Conservation (phyloP, 2,113 vertebrate species). For the Gambusia affinis region DNA sequence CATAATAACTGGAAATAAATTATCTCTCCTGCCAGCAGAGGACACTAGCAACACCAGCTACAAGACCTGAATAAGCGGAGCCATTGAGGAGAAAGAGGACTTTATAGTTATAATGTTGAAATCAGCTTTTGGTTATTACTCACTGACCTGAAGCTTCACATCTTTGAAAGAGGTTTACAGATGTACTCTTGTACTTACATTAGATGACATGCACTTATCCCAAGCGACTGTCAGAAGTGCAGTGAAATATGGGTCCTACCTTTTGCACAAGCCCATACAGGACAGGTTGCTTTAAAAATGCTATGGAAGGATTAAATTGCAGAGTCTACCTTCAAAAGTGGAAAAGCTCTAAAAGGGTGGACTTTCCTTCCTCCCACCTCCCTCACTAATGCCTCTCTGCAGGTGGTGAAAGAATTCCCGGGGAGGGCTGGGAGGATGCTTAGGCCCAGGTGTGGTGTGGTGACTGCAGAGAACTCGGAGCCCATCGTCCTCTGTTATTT, state of each 20-base stretch:
- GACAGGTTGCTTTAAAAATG: conserved; percentile 43
- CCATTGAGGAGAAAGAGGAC: not conserved
- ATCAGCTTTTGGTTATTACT: not conserved
- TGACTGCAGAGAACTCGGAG: conserved; percentile 42
- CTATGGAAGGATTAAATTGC: conserved; percentile 47
- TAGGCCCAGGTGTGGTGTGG: conserved; percentile 73
- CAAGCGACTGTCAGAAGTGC: not conserved
- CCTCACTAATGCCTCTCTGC: conserved; percentile 41
- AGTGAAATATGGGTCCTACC: conserved; percentile 32
- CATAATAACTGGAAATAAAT: not conserved
- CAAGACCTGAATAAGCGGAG: conserved; percentile 10
- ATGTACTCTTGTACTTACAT: not conserved
- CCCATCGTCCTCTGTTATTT: conserved; percentile 66
- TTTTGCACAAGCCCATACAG: conserved; percentile 48
- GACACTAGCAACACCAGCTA: conserved; percentile 36
- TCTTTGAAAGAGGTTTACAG: not conserved
- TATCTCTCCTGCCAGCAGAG: conserved; percentile 58
- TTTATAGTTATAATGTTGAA: not conserved
- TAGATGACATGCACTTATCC: not conserved
- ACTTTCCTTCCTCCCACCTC: conserved; percentile 11
- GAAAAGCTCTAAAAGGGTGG: conserved; percentile 41
- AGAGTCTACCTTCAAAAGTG: conserved; percentile 27
- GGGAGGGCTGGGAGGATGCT: conserved; percentile 74
- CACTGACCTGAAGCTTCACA: not conserved
- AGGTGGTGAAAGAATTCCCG: conserved; percentile 78